These are phyloP conservation scores for Volucella zonaria DNA, from an alignment of 2,888 invertebrate genomes.

Conservation along the genomic window DNA sequence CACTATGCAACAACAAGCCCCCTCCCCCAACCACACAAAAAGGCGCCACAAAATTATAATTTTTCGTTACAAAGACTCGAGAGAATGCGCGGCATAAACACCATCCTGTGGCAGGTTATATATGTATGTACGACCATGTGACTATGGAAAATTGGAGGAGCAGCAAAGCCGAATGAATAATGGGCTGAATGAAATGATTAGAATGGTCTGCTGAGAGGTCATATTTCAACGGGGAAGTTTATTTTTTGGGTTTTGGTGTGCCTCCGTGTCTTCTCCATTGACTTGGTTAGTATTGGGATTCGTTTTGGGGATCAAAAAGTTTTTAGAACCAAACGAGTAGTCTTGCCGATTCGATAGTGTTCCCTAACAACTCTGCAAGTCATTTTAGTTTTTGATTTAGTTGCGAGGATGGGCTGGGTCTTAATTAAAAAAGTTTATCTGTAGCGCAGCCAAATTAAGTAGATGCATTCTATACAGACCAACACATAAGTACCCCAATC, in stretches of 20 bases:
- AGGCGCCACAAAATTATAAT: constrained; percentile 61
- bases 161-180: constrained; percentile 51
- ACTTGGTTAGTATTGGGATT: constrained; percentile 50
- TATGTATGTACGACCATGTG: background rate
- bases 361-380: background rate
- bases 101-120: background rate
- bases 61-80: constrained; percentile 36
- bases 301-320: constrained; percentile 49
- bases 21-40: constrained; percentile 31
- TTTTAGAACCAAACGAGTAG: constrained; percentile 8
- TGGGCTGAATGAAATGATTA: constrained; percentile 69
- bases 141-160: background rate
- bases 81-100: background rate
- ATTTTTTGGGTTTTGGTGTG: too few species aligned
- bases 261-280: constrained; percentile 10
- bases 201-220: constrained; percentile 67
- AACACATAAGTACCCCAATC: too few species aligned
- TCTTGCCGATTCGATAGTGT: background rate
- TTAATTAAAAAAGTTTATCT: too few species aligned
- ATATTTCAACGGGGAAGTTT: constrained; percentile 67
- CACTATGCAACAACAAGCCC: constrained; percentile 38
- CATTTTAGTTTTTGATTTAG: too few species aligned
- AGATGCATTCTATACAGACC: too few species aligned
- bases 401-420: too few species aligned
- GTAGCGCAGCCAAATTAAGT: too few species aligned